Conservation (phyloP, 1,140 invertebrate genomes). For the Meloidogyne chitwoodi region DNA sequence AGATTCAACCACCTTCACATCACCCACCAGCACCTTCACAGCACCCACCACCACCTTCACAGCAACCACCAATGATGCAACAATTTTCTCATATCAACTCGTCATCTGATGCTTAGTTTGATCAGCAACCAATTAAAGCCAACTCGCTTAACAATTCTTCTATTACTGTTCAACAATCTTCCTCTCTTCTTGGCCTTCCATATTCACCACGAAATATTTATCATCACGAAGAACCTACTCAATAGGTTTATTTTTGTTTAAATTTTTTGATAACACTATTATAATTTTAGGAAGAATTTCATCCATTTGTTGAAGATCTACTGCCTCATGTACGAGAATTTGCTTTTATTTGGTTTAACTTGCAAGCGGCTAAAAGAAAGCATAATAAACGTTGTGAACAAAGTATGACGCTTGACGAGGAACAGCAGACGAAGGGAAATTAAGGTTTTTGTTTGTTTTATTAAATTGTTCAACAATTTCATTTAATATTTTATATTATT, state of each 20-base stretch:
- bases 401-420: slow-evolving; percentile 96
- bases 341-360: slow-evolving; percentile 99
- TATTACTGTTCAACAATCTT: background rate
- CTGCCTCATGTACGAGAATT: slow-evolving; percentile 99
- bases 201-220: background rate
- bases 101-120: too few species aligned
- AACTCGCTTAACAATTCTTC: background rate
- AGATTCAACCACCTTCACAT: too few species aligned
- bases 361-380: slow-evolving; percentile 97
- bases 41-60: too few species aligned
- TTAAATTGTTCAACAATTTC: too few species aligned
- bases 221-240: slow-evolving; percentile 1
- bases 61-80: too few species aligned
- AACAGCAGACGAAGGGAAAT: slow-evolving; percentile 81
- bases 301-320: slow-evolving; percentile 99
- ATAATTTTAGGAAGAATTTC: slow-evolving; percentile 81
- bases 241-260: background rate
- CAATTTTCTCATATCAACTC: too few species aligned
- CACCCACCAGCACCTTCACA: too few species aligned
- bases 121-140: background rate
- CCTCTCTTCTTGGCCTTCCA: background rate
- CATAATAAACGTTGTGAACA: slow-evolving; percentile 99
- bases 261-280: background rate
- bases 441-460: slow-evolving; percentile 30
- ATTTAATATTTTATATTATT: too few species aligned